Base-by-base conservation (phyloP, 2,797 vertebrate genomes). In the Protosalanx chinensis region DNA sequence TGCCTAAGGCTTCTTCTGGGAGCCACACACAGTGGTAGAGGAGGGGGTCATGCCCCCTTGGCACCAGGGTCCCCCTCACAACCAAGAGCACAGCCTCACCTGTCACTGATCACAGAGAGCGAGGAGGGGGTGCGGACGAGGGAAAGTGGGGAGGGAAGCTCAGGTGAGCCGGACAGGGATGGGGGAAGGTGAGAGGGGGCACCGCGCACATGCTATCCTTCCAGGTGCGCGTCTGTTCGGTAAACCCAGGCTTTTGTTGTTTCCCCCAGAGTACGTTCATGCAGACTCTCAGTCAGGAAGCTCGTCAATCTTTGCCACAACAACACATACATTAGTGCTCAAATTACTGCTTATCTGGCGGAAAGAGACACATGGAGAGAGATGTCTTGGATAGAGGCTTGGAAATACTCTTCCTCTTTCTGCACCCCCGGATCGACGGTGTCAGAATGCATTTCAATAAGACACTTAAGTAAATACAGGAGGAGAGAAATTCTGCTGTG, bases 241-340 rank as follows among this genome's bases (percentile, higher is more conserved):
- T 91, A 90, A 90, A 90, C 86, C 83, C 72, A 8, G 76, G 84
- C 85, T 88, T 92, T 91, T 92, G 87, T 90, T 90, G 83, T 91
- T 87, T 83, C 89, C 89, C 88, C 88, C 18, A 73, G 90, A 91
- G 89, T 89, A 85, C 82, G 72, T 69, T 79, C 76, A 76, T 57
- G 56, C 86, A 87, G 81, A 88, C 86, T 87, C 77, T 72, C 84
- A 87, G 88, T 85, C 89, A 90, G 90, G 85, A 91, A 91, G 88
- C 91, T 91, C 85, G 85, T 92, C 91, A 88, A 88, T 92, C 90
- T 93, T 88, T 84, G 85, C 87, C 90, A 89, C 80, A 86, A 87
- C 88, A 86, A 74, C 80, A 87, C 87, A 90, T 92, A 91, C 92
- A 93, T 91, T 91, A 92, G 87, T 88, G 80, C 85, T 87, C 87